These are phyloP conservation scores for Drosophila aff. DNA, from an alignment of 1,140 invertebrate species.

Conservation along the genomic window DNA sequence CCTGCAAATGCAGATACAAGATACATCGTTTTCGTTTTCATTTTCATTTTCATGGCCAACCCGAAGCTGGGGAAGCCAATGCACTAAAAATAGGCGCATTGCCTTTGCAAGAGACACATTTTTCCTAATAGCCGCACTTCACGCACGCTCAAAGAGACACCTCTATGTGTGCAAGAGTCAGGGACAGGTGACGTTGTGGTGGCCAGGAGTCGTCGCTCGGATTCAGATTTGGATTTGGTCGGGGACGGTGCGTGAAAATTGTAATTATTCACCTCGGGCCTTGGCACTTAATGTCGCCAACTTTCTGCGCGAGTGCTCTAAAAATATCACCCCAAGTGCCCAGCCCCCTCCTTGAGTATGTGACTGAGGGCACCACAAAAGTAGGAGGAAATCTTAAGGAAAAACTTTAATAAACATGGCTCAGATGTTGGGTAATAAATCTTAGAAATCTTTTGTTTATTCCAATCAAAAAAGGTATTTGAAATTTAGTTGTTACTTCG, in stretches of 20 bases:
- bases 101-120: constrained; percentile 68
- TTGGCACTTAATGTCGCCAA: constrained; percentile 29
- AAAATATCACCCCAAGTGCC: constrained; percentile 14
- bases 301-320: constrained; percentile 20
- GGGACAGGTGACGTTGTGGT: constrained; percentile 26
- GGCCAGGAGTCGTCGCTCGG: constrained; percentile 18
- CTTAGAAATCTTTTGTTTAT: background rate
- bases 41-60: constrained; percentile 70
- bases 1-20: constrained; percentile 48
- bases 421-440: background rate
- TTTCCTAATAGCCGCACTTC: constrained; percentile 73
- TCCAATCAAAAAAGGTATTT: background rate
- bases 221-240: constrained; percentile 1
- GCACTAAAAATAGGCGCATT: constrained; percentile 76
- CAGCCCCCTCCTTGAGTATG: background rate
- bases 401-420: constrained; percentile 1
- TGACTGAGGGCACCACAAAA: constrained; percentile 7
- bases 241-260: constrained; percentile 62
- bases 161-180: constrained; percentile 11
- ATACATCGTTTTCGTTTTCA: constrained; percentile 19
- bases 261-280: constrained; percentile 64
- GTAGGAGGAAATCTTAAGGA: background rate
- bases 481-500: background rate
- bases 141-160: constrained; percentile 63
- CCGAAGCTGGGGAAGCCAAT: constrained; percentile 64